phyloP scores from a whole-genome alignment of 1,140 invertebrate genomes.

The Chrysomallon squamiferum region DNA sequence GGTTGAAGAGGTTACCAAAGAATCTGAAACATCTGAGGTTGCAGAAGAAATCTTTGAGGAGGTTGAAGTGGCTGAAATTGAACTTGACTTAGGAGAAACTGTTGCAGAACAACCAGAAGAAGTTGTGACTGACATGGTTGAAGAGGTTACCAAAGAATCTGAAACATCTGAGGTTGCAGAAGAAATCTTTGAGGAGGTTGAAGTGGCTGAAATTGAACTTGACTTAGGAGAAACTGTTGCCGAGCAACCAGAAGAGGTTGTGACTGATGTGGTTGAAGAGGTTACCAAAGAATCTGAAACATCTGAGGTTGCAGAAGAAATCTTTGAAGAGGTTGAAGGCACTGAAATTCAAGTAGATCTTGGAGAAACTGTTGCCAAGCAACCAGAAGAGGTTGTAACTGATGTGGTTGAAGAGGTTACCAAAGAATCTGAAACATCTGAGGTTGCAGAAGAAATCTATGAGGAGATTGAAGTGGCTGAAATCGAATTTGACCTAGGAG shows the following conservation, averaged over 20 bases:
- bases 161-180: neutral
- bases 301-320: conserved; percentile 23
- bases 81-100: conserved; percentile 3
- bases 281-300: conserved; percentile 30
- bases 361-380: conserved; percentile 30
- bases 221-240: conserved; percentile 5
- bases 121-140: too few species aligned
- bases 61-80: conserved; percentile 12
- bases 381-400: conserved; percentile 31
- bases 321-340: conserved; percentile 23
- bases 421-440: conserved; percentile 33
- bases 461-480: conserved; percentile 19
- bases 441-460: conserved; percentile 14
- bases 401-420: conserved; percentile 40
- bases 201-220: too few species aligned
- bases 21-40: too few species aligned
- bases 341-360: conserved; percentile 35
- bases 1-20: too few species aligned
- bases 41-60: neutral
- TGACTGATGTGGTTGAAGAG: conserved; percentile 29
- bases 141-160: too few species aligned
- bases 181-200: conserved; percentile 3
- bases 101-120: neutral
- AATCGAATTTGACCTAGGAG: conserved; percentile 3
- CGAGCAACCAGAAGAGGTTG: conserved; percentile 25